These are phyloP conservation scores for Ahaetulla prasina DNA, from an alignment of 2,113 vertebrate genomes.

Conservation along the genomic window DNA sequence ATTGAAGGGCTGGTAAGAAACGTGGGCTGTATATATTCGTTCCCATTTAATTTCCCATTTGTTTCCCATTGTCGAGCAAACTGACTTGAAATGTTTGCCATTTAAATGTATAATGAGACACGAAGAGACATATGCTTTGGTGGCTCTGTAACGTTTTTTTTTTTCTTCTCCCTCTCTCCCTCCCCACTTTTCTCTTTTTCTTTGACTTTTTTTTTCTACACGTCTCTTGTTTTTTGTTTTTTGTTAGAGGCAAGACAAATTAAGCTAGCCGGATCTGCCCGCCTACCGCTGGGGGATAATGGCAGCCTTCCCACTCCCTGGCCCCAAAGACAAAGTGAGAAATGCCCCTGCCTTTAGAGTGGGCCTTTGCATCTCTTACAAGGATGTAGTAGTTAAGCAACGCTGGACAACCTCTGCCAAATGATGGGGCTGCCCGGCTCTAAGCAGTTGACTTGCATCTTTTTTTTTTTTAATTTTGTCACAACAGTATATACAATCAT, in stretches of 20 bases:
- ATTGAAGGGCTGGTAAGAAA: not conserved
- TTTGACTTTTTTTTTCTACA: not conserved
- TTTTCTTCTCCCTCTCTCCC: not conserved
- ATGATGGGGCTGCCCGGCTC: not conserved
- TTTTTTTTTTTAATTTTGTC: too few relatives aligned
- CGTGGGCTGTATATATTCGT: not conserved
- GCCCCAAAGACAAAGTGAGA: not conserved
- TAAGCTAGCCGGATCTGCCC: not conserved
- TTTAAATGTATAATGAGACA: not conserved
- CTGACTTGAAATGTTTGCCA: not conserved
- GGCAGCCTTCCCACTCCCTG: not conserved
- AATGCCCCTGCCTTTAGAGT: not conserved
- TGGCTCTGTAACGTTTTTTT: not conserved
- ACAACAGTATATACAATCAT: too few relatives aligned
- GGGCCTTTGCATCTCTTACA: not conserved
- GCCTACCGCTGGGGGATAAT: not conserved
- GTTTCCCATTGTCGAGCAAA: not conserved
- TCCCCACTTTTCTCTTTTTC: not conserved
- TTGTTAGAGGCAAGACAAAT: not conserved
- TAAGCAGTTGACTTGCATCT: not conserved
- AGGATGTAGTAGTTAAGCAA: not conserved
- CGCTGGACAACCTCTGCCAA: not conserved
- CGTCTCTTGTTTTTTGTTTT: not conserved
- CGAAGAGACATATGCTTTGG: not conserved
- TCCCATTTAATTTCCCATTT: not conserved